Percentiles rank a stretch among this genome's conserved stretches.
These are phyloP conservation scores for Astyanax mexicanus DNA, from an alignment of 2,797 vertebrate species.

Conservation along the genomic window DNA sequence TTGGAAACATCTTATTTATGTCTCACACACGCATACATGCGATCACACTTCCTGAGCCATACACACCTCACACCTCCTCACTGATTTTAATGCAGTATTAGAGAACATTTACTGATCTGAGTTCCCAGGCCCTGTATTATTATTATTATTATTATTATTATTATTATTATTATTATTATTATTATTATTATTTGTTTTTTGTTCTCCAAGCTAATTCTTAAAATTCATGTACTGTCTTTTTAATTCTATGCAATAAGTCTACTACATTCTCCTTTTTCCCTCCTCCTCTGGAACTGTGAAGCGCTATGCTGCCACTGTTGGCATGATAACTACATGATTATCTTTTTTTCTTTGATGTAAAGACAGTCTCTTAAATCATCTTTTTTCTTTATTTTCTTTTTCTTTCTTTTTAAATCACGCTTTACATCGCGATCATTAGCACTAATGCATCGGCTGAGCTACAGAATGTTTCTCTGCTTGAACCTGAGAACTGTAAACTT, in stretches of 20 bases:
- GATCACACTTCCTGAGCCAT: constrained; percentile 40
- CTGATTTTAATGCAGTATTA: constrained; percentile 40
- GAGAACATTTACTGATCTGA: neutral
- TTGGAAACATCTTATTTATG: no score
- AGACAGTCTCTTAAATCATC: neutral
- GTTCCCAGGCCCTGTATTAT: neutral
- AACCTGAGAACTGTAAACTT: no score
- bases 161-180: constrained; percentile 19
- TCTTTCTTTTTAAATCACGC: no score
- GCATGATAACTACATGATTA: constrained; percentile 4
- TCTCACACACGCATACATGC: no score
- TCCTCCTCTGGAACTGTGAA: constrained; percentile 56
- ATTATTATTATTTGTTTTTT: neutral
- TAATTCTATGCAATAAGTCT: constrained; percentile 74
- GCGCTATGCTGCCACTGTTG: constrained; percentile 45
- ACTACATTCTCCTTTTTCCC: constrained; percentile 32
- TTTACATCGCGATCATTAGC: neutral
- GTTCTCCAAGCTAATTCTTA: neutral
- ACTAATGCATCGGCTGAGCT: no score
- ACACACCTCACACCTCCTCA: constrained; percentile 14
- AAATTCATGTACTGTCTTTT: neutral
- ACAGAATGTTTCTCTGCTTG: no score
- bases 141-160: neutral
- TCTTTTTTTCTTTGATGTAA: neutral
- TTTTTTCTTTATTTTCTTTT: no score